These are phyloP conservation scores for Machimus rusticus DNA, from an alignment of 2,888 invertebrate genomes.

Conservation along the genomic window DNA sequence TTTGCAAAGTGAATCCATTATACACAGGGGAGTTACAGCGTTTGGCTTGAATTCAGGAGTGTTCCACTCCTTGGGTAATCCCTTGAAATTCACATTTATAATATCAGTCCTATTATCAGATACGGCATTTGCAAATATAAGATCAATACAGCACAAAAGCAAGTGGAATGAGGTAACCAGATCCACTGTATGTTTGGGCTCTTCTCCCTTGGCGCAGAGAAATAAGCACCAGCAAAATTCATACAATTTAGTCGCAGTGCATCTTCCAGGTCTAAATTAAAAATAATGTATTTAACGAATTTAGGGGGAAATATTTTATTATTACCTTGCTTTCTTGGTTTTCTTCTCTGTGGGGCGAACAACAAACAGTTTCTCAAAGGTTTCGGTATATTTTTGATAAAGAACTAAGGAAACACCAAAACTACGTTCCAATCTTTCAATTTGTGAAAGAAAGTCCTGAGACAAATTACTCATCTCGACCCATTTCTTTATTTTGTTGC, in stretches of 20 bases:
- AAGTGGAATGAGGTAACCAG: conserved; percentile 94
- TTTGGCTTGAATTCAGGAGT: conserved; percentile 64
- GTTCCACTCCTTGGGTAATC: conserved; percentile 75
- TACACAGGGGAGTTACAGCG: conserved; percentile 74
- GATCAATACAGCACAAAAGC: conserved; percentile 88
- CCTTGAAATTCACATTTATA: conserved; percentile 83
- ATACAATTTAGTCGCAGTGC: conserved; percentile 83
- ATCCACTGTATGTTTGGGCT: conserved; percentile 87
- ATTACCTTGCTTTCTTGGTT: conserved; percentile 59
- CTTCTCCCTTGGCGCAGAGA: conserved; percentile 86
- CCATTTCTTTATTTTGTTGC: conserved; percentile 94
- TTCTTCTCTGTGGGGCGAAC: conserved; percentile 65
- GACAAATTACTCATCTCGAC: conserved; percentile 91
- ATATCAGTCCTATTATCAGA: conserved; percentile 81
- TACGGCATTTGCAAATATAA: conserved; percentile 87
- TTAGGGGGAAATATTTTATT: not conserved
- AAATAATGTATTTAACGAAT: not conserved
- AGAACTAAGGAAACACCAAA: conserved; percentile 94
- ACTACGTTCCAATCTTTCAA: conserved; percentile 85
- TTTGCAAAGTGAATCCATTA: conserved; percentile 82
- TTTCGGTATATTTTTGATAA: conserved; percentile 89
- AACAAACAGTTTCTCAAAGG: conserved; percentile 86
- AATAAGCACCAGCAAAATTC: conserved; percentile 95
- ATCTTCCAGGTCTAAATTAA: conserved; percentile 72
- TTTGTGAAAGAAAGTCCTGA: conserved; percentile 80